Percentiles rank a stretch among this genome's conserved stretches.
phyloP scores from a whole-genome alignment of 2,888 invertebrate genomes.

The Lithosia quadra region DNA sequence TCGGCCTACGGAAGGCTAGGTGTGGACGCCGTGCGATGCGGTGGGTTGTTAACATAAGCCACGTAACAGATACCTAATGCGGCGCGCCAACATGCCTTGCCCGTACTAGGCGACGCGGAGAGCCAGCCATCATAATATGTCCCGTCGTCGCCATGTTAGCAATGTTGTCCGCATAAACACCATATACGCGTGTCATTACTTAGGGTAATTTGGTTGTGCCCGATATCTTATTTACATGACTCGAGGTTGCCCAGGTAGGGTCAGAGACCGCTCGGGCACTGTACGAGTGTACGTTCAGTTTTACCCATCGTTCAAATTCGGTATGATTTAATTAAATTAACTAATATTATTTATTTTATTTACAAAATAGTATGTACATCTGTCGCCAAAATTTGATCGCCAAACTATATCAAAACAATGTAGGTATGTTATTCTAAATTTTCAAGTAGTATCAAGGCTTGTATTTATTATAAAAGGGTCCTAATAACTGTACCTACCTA shows the following conservation, averaged over 20 bases:
- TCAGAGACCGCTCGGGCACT: neutral
- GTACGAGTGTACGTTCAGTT: too few relatives aligned
- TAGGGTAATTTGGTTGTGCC: constrained; percentile 49
- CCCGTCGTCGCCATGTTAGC: constrained; percentile 44
- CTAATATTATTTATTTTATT: too few relatives aligned
- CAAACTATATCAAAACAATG: too few relatives aligned
- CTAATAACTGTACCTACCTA: too few relatives aligned
- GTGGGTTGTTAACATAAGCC: constrained; percentile 43
- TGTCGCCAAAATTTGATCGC: too few relatives aligned
- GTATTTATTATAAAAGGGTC: too few relatives aligned
- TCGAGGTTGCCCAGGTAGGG: constrained; percentile 32
- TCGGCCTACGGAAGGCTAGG: constrained; percentile 30
- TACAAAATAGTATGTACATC: too few relatives aligned
- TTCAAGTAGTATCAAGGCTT: too few relatives aligned
- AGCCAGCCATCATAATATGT: constrained; percentile 48
- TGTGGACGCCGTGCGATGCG: constrained; percentile 14
- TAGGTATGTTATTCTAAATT: too few relatives aligned
- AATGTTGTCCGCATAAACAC: constrained; percentile 50
- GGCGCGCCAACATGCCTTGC: constrained; percentile 24
- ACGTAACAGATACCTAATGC: constrained; percentile 32
- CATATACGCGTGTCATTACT: constrained; percentile 59
- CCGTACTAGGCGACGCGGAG: constrained; percentile 47
- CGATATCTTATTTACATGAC: constrained; percentile 60
- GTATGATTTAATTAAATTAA: too few relatives aligned
- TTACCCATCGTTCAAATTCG: too few relatives aligned